Evolutionary conservation across 1,140 invertebrate genomes (phyloP).

Genomic region (Spodoptera frugiperda): DNA sequence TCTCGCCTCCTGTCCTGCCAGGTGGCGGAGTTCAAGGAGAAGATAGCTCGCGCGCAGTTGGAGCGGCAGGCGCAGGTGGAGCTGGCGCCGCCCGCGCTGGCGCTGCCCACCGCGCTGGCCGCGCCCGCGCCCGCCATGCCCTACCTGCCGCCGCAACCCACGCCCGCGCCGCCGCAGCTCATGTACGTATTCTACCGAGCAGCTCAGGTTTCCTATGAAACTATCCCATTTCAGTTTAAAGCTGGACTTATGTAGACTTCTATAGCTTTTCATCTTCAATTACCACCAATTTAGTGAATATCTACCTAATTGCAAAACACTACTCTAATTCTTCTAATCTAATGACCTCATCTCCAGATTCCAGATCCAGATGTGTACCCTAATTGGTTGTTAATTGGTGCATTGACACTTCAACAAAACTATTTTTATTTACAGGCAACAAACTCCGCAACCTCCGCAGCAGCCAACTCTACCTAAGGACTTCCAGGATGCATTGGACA

Average conservation of each 20-base stretch:
- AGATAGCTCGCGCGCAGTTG: slow-evolving; percentile 76
- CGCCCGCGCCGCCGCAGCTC: slow-evolving; percentile 29
- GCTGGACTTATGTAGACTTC: no score
- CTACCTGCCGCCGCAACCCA: neutral
- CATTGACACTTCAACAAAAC: neutral
- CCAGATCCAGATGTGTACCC: no score
- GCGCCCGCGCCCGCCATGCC: slow-evolving; percentile 32
- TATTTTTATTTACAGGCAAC: slow-evolving; percentile 1
- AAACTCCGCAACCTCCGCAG: slow-evolving; percentile 27
- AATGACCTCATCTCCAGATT: no score
- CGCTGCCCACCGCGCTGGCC: slow-evolving; percentile 46
- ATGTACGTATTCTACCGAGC: no score
- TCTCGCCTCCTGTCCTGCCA: slow-evolving; percentile 22
- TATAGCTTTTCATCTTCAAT: no score
- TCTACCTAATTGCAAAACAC: no score
- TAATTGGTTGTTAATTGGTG: no score
- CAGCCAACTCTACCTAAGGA: slow-evolving; percentile 79
- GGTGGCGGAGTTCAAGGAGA: slow-evolving; percentile 82
- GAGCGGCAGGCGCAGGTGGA: slow-evolving; percentile 64
- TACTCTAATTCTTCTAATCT: no score
- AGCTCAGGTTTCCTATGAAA: no score
- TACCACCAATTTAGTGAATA: no score
- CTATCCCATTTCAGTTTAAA: no score
- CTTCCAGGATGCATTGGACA: slow-evolving; percentile 90
- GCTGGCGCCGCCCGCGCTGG: slow-evolving; percentile 53